phyloP scores from a whole-genome alignment of 2,113 vertebrate genomes.

The Atlantisia rogersi region DNA sequence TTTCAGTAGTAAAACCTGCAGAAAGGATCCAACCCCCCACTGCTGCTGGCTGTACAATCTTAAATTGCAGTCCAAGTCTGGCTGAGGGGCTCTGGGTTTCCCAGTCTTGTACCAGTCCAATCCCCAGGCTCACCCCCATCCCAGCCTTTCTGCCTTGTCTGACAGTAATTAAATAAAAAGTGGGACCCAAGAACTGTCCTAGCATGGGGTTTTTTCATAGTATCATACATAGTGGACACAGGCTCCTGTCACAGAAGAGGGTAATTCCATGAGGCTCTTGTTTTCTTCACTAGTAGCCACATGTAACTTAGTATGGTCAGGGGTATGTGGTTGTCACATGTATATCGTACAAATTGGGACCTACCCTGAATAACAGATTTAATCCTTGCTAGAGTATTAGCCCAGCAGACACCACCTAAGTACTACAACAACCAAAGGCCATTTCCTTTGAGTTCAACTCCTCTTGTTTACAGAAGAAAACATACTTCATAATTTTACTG shows the following conservation, averaged over 20 bases:
- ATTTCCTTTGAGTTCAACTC: neutral
- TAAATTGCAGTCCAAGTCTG: neutral
- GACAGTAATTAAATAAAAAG: neutral
- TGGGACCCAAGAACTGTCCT: neutral
- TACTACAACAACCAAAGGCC: neutral
- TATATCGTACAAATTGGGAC: neutral
- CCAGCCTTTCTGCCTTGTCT: neutral
- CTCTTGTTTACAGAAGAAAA: neutral
- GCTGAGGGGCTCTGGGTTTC: neutral
- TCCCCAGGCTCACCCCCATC: neutral
- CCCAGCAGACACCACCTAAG: neutral
- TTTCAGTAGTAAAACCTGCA: neutral
- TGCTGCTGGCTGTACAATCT: neutral
- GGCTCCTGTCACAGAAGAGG: neutral
- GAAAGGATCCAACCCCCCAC: neutral
- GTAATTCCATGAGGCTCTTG: neutral
- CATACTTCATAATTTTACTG: neutral
- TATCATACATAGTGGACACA: neutral
- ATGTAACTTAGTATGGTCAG: neutral
- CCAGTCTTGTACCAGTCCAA: neutral
- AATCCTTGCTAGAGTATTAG: neutral
- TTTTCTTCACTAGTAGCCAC: neutral
- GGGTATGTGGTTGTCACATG: neutral
- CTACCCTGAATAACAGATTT: neutral
- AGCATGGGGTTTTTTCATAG: neutral